Evolutionary conservation across 37 sponge, comb jelly and placozoan genomes (phyloP).

Genomic region (Halisarca cf. caerulea): DNA sequence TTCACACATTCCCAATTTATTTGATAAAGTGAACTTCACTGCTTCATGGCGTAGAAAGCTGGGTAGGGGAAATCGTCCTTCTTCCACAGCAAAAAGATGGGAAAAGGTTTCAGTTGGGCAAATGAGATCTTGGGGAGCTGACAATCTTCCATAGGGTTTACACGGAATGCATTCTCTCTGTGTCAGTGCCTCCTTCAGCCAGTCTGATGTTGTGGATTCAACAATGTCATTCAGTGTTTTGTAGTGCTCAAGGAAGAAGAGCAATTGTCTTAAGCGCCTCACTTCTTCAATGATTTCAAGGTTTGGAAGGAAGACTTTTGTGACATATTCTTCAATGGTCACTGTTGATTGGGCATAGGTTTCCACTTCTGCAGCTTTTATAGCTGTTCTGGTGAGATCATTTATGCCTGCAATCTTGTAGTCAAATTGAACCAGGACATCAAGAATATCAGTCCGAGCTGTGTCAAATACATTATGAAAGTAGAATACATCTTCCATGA

Average conservation of each 20-base stretch:
- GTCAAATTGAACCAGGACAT: conserved; percentile 10
- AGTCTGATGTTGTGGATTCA: neutral
- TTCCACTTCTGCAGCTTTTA: conserved; percentile 14
- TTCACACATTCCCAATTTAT: conserved; percentile 39
- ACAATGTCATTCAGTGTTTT: neutral
- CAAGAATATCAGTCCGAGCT: conserved; percentile 10
- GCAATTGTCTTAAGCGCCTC: conserved; percentile 30
- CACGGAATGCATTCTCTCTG: conserved; percentile 36
- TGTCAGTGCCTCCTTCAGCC: conserved; percentile 30
- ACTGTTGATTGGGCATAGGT: neutral
- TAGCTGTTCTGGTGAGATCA: neutral
- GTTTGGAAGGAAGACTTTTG: conserved; percentile 44
- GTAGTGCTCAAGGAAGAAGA: conserved; percentile 29
- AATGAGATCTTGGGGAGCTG: conserved; percentile 21
- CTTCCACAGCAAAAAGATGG: conserved; percentile 24
- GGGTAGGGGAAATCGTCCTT: conserved; percentile 54
- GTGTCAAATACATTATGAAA: conserved; percentile 3
- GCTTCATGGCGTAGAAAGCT: neutral
- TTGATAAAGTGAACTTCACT: neutral
- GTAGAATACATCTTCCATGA: conserved; percentile 6
- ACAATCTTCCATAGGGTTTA: neutral
- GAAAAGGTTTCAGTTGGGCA: neutral
- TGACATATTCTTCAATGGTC: conserved; percentile 15
- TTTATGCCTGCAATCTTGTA: conserved; percentile 42
- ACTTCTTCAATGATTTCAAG: neutral